Conservation (phyloP, 2,797 vertebrate species). For the Hydrophis major region DNA sequence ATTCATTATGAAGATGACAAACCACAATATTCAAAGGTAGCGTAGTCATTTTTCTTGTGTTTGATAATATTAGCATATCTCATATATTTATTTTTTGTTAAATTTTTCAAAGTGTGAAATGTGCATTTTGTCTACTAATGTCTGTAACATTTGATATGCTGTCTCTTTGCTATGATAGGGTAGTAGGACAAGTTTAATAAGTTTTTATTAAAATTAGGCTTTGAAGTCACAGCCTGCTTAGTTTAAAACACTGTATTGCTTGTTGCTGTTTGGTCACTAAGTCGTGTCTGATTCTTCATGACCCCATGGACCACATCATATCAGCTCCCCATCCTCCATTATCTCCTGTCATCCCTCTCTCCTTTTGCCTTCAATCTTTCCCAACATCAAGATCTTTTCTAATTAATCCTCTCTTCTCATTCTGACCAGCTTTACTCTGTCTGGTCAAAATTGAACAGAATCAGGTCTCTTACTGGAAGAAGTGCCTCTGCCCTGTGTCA, state of each 20-base stretch:
- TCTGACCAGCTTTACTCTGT: neutral
- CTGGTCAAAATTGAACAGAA: neutral
- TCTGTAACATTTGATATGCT: neutral
- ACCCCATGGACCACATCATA: neutral
- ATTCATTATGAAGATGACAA: conserved; percentile 92
- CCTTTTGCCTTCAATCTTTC: neutral
- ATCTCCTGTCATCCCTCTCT: neutral
- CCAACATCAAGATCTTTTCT: neutral
- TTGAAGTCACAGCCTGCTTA: neutral
- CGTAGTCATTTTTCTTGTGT: conserved; percentile 1
- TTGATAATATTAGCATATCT: neutral
- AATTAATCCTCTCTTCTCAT: neutral
- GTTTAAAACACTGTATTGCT: neutral
- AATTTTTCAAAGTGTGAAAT: neutral
- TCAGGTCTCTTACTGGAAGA: neutral
- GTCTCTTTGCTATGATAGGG: neutral
- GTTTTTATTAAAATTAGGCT: neutral
- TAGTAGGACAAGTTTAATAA: neutral
- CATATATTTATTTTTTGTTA: neutral
- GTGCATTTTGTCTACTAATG: neutral
- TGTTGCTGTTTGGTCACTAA: neutral
- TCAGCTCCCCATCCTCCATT: neutral
- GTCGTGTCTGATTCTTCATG: neutral
- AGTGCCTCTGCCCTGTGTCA: neutral
- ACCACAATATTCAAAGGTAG: conserved; percentile 89